phyloP scores from a whole-genome alignment of 1,140 invertebrate species.

The Orius insidiosus region DNA sequence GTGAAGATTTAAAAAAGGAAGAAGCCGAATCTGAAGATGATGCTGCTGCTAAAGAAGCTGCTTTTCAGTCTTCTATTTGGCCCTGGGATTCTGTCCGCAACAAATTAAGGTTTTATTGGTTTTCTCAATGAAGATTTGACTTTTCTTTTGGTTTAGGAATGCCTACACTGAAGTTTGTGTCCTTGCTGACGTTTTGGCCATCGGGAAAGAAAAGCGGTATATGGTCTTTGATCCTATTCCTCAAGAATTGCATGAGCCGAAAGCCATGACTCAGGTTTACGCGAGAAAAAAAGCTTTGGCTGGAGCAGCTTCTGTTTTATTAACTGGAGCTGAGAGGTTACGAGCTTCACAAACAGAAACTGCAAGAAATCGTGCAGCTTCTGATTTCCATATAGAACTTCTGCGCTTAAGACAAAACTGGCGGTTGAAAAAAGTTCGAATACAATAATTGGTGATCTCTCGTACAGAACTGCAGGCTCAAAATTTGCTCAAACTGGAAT shows the following conservation, averaged over 20 bases:
- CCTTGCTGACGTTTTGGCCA: slow-evolving; percentile 74
- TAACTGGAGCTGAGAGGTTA: slow-evolving; percentile 69
- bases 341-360: slow-evolving; percentile 62
- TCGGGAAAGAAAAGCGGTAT: slow-evolving; percentile 85
- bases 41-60: slow-evolving; percentile 37
- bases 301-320: slow-evolving; percentile 62
- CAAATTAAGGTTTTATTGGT: slow-evolving; percentile 57
- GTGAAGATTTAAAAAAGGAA: slow-evolving; percentile 34
- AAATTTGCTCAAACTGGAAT: slow-evolving; percentile 84
- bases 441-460: slow-evolving; percentile 88
- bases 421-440: slow-evolving; percentile 91
- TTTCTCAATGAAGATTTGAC: too few species aligned
- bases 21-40: slow-evolving; percentile 25
- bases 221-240: slow-evolving; percentile 85
- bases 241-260: slow-evolving; percentile 64
- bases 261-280: slow-evolving; percentile 73
- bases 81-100: slow-evolving; percentile 87
- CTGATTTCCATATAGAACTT: slow-evolving; percentile 87
- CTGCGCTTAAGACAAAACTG: slow-evolving; percentile 80
- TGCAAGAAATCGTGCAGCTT: slow-evolving; percentile 48
- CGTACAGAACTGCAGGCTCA: slow-evolving; percentile 82
- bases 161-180: slow-evolving; percentile 85
- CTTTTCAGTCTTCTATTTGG: slow-evolving; percentile 75
- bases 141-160: slow-evolving; percentile 34
- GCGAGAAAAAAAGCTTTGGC: slow-evolving; percentile 81